Percentiles rank a stretch among this genome's conserved stretches.
These are phyloP conservation scores for Drosophila phalerata DNA, from an alignment of 2,888 invertebrate species.

Conservation along the genomic window DNA sequence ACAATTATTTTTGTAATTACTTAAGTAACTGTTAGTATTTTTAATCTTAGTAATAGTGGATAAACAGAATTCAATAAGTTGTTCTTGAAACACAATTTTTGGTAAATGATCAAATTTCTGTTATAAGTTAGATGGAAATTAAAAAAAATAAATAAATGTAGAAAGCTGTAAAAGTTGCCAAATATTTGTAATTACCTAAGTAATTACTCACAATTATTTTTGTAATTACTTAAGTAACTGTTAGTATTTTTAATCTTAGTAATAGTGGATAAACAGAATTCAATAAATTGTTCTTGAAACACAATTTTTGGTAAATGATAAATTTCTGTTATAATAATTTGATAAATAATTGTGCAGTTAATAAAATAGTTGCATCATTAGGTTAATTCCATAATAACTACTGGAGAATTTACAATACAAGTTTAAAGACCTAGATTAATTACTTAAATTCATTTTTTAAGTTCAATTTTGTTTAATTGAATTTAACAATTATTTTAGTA, in stretches of 20 bases:
- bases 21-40: no score
- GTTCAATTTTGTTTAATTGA: background rate
- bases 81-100: background rate
- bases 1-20: background rate
- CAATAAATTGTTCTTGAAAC: no score
- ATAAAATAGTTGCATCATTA: background rate
- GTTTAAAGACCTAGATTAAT: background rate
- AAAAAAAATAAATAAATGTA: background rate
- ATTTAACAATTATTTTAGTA: background rate
- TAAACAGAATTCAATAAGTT: no score
- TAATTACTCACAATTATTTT: background rate
- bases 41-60: no score
- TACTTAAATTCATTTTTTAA: background rate
- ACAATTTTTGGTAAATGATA: background rate
- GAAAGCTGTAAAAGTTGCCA: background rate
- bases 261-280: no score
- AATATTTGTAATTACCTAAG: background rate
- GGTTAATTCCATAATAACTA: background rate
- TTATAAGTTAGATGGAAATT: background rate
- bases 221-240: background rate
- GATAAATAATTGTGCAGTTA: no score
- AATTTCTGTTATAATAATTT: no score
- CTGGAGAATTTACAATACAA: background rate
- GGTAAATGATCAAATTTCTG: background rate
- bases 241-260: no score